phyloP scores from a whole-genome alignment of 1,140 invertebrate species.

The Calycopis cecrops region DNA sequence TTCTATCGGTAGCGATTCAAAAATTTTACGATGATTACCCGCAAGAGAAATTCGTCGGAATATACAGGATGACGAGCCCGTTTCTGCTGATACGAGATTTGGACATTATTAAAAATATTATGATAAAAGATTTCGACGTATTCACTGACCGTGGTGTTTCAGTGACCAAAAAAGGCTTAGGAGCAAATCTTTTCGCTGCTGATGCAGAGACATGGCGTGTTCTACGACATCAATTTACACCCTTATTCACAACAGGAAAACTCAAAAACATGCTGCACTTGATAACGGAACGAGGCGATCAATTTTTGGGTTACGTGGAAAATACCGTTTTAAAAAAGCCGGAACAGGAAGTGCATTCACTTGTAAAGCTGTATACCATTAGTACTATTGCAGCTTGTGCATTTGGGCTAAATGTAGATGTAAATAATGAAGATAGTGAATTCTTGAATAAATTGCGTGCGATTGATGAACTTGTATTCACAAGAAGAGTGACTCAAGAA shows the following conservation, averaged over 20 bases:
- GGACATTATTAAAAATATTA: slow-evolving; percentile 5
- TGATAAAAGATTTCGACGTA: slow-evolving; percentile 15
- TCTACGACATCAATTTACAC: slow-evolving; percentile 71
- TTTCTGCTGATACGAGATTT: neutral
- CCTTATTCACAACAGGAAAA: slow-evolving; percentile 77
- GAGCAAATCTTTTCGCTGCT: slow-evolving; percentile 30
- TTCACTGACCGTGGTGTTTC: slow-evolving; percentile 27
- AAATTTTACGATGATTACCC: slow-evolving; percentile 5
- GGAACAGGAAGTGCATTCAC: neutral
- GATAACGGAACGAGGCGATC: slow-evolving; percentile 38
- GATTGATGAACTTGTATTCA: neutral
- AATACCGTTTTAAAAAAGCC: neutral
- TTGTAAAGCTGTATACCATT: slow-evolving; percentile 5
- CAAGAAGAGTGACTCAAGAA: neutral
- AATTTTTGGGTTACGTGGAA: slow-evolving; percentile 41
- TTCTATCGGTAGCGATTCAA: neutral
- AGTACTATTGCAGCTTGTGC: slow-evolving; percentile 3
- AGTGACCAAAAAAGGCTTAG: slow-evolving; percentile 25
- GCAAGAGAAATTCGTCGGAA: neutral
- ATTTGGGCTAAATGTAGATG: slow-evolving; percentile 12
- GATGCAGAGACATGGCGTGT: slow-evolving; percentile 64
- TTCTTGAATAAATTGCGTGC: neutral
- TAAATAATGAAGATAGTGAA: neutral
- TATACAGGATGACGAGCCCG: slow-evolving; percentile 8
- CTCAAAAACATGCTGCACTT: slow-evolving; percentile 71